Evolutionary conservation across 2,888 invertebrate species (phyloP).

Genomic region (Phaedon cochleariae): DNA sequence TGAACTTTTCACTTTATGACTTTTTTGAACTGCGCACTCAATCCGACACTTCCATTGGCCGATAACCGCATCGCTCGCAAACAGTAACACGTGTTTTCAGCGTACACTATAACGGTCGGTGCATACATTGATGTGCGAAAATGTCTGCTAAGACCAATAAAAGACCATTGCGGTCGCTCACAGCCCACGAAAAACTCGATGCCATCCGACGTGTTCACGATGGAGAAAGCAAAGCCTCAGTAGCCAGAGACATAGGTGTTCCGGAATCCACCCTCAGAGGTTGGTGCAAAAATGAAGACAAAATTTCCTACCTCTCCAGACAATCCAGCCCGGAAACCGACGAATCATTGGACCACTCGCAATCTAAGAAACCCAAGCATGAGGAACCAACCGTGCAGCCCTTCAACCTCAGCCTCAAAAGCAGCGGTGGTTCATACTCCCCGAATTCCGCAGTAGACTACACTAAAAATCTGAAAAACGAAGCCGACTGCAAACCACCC

Average conservation of each 20-base stretch:
- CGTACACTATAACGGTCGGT: too few relatives aligned
- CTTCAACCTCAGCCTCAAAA: constrained; percentile 55
- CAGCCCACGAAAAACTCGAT: constrained; percentile 80
- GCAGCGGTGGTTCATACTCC: constrained; percentile 34
- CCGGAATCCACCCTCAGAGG: constrained; percentile 87
- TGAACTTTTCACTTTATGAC: constrained; percentile 50
- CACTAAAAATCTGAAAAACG: constrained; percentile 51
- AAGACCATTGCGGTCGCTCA: constrained; percentile 80
- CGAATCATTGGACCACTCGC: constrained; percentile 64
- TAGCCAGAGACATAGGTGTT: constrained; percentile 85
- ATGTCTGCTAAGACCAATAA: constrained; percentile 77
- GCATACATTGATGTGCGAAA: constrained; percentile 25
- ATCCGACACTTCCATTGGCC: constrained; percentile 50
- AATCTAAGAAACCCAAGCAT: constrained; percentile 46
- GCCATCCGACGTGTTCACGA: constrained; percentile 85
- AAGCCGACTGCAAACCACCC: constrained; percentile 57
- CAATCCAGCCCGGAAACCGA: constrained; percentile 77
- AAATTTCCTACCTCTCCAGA: constrained; percentile 74
- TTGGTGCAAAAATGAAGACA: constrained; percentile 89
- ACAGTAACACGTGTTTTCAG: constrained; percentile 54
- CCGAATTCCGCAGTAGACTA: constrained; percentile 36
- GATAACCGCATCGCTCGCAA: constrained; percentile 45
- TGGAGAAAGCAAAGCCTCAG: constrained; percentile 86
- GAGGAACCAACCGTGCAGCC: constrained; percentile 51
- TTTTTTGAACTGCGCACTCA: constrained; percentile 57